Base-by-base conservation (phyloP, 2,888 invertebrate genomes). In the Pristionchus exspectatus region DNA sequence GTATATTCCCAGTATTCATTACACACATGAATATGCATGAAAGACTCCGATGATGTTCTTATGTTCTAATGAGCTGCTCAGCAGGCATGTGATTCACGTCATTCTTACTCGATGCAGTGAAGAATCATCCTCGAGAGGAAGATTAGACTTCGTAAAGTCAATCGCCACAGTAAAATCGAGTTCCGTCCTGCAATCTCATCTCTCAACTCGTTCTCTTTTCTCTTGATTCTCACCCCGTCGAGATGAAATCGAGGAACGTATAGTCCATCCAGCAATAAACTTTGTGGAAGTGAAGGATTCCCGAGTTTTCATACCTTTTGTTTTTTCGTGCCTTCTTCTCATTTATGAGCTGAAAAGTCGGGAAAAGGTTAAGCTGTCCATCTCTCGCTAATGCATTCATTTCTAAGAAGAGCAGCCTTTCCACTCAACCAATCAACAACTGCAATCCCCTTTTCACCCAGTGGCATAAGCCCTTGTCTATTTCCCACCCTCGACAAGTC, bases 61-160 rank as follows among this genome's bases (percentile, higher is more conserved):
- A 63, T 63, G 63, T 63, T 63, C 63, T 74, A 30, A 74, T 74
- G 74, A 74, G 18, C 74, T 63, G 3, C 33, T 72, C 0, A 30
- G 24, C 4, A 72, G 30, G 30, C 30, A 30, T 33, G 33, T 81
- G 50, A 81, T 50, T 44, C 10, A 30, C n/a, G 90, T 24, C 12
- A 69, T 63, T 30, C 90, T 90, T 27, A 91, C 89, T 30, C 91
- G 91, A 89, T 93, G 93, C 18, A 93, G 90, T 14, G 93, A 94
- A 27, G 91, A 92, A n/a, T 91, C 89, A 56, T 93, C 93, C 54
- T 93, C 90, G 90, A 94, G 90, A 10, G 94, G 93, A 30, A 94
- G 89, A 91, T 94, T 94, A 14, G 92, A 92, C 38, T 90, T 89
- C 21, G 93, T 93, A 89, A 93, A 93, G 88, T 94, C 94, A 16